Percentiles rank a stretch among this genome's conserved stretches.
These are phyloP conservation scores for Chelonus insularis DNA, from an alignment of 1,140 invertebrate species.

Conservation along the genomic window DNA sequence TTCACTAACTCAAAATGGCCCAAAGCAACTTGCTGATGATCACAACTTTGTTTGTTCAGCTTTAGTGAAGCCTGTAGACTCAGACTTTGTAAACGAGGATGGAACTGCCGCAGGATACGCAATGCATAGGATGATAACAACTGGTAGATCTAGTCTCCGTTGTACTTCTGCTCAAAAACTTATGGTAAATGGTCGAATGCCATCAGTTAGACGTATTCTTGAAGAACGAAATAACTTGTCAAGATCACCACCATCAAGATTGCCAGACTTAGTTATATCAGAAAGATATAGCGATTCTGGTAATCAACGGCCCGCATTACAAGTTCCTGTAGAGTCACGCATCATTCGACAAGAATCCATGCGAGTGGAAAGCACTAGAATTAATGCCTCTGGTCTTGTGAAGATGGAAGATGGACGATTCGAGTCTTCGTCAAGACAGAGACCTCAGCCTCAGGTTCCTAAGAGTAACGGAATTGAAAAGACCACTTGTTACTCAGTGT, in stretches of 20 bases:
- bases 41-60: constrained; percentile 36
- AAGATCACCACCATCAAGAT: constrained; percentile 42
- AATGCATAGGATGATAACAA: constrained; percentile 44
- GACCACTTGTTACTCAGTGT: constrained; percentile 6
- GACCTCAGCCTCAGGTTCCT: constrained; percentile 53
- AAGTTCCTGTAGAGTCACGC: constrained; percentile 47
- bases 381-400: constrained; percentile 38
- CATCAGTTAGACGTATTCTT: constrained; percentile 44
- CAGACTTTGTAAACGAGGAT: constrained; percentile 42
- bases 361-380: constrained; percentile 41
- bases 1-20: constrained; percentile 35
- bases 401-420: constrained; percentile 36
- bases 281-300: constrained; percentile 50
- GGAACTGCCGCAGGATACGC: constrained; percentile 44
- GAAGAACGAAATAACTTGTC: constrained; percentile 36
- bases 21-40: constrained; percentile 32
- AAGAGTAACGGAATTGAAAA: constrained; percentile 33
- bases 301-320: constrained; percentile 45
- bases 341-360: constrained; percentile 51
- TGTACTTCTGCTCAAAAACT: constrained; percentile 57
- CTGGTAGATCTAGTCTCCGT: constrained; percentile 54
- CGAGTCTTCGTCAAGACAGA: constrained; percentile 45
- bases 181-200: constrained; percentile 58
- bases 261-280: constrained; percentile 47
- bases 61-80: constrained; percentile 35